Base-by-base conservation (phyloP, 2,113 vertebrate species). In the Pongo abelii region DNA sequence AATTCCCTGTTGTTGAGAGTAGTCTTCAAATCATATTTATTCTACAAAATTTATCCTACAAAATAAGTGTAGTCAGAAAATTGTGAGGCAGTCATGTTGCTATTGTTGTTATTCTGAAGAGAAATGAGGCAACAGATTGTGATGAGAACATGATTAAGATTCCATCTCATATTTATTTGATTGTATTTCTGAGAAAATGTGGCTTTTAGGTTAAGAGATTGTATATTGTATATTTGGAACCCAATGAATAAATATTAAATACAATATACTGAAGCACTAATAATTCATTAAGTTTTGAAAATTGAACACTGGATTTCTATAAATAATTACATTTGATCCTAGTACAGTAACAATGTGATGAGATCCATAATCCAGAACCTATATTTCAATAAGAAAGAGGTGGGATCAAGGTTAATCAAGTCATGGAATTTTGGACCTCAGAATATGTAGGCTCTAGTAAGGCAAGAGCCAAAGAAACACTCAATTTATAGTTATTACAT, bases 241-340 rank as follows among this genome's bases (percentile, higher is more conserved):
- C 38, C 93, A 93, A 75, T 89, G 88, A 91, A 92, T 40, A 83
- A 78, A 61, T 72, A 74, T 64, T 46, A 84, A 96, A 38, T 64
- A 11, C 1, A 78, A 43, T 96, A 83, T 18, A 59, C 25, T 96
- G 48, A 90, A 89, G 27, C 20, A 75, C 8, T 59, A 80, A 88
- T 67, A 84, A 43, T 74, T 89, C 72, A 86, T 78, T 90, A 79
- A 11, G 2, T 78, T 96, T 94, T 83, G 11, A 97, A 91, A 90
- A 92, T 80, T 83, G 43, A 72, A 93, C 17, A 84, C 69, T 91
- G 48, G 57, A 50, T 74, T 87, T 87, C 40, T 95, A 55, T n/a
- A 55, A 96, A 50, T 80, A 94, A 67, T 80, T 96, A 38, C 77
- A 61, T 93, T 20, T 64, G 55, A 83, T 93, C 50, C 59, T 48